Conservation (phyloP, 2,797 vertebrate genomes). For the Pristis pectinata region DNA sequence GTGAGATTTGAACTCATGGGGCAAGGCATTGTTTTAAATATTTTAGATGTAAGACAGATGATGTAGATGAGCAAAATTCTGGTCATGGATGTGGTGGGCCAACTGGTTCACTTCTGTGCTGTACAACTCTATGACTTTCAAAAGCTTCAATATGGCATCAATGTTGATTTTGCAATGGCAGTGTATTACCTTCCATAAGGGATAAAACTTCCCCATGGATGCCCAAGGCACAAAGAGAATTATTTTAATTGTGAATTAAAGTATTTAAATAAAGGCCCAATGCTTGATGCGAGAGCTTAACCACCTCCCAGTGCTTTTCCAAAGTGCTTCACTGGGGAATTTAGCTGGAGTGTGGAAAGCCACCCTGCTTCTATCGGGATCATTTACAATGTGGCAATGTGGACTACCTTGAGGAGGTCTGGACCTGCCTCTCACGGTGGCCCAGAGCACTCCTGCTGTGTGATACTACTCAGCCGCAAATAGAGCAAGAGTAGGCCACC, state of each 20-base stretch:
- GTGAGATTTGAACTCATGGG: background rate
- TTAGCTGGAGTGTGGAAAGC: background rate
- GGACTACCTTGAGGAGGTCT: background rate
- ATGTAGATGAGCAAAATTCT: no score
- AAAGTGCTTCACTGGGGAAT: background rate
- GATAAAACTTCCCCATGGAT: background rate
- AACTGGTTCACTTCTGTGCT: no score
- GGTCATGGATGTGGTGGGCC: no score
- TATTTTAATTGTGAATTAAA: background rate
- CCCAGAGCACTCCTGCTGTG: background rate
- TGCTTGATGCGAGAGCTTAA: no score
- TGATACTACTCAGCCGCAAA: background rate
- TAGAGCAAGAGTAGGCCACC: background rate
- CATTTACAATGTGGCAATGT: background rate
- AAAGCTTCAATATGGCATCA: background rate
- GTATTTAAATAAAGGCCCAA: background rate
- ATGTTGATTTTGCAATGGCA: no score
- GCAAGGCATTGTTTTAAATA: background rate
- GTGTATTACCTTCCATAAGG: no score
- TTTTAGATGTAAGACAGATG: background rate
- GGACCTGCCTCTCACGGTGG: background rate
- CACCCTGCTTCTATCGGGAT: background rate
- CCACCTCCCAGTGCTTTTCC: background rate
- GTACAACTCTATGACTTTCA: no score
- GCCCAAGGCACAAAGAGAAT: background rate